Evolutionary conservation across 1,140 invertebrate species (phyloP).

Genomic region (Triops cancriformis): DNA sequence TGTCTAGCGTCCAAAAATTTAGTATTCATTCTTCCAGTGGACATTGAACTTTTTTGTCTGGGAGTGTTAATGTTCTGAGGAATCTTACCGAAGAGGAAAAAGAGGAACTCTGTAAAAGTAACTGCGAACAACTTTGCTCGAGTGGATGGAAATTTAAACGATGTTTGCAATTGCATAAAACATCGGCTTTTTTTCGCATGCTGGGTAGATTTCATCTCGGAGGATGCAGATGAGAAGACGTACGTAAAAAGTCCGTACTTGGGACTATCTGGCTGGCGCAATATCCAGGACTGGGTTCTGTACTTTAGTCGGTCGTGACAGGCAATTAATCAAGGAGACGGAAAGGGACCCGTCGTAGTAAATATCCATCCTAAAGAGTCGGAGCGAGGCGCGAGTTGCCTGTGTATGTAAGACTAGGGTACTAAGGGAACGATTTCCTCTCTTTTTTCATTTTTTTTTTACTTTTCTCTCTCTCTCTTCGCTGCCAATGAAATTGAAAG

Average conservation of each 20-base stretch:
- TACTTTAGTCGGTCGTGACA: slow-evolving; percentile 13
- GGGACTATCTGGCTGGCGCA: neutral
- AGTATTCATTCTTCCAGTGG: neutral
- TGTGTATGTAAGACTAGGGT: neutral
- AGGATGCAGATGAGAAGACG: neutral
- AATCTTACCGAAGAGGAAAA: neutral
- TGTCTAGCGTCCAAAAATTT: neutral
- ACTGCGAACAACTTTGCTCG: neutral
- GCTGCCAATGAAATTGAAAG: neutral
- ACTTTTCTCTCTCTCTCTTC: no score
- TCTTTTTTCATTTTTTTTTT: no score
- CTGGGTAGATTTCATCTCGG: neutral
- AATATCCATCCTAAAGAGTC: neutral
- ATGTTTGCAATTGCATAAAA: slow-evolving; percentile 4
- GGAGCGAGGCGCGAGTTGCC: neutral
- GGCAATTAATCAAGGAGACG: slow-evolving; percentile 3
- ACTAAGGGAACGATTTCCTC: no score
- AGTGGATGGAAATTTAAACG: slow-evolving; percentile 6
- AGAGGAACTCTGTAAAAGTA: neutral
- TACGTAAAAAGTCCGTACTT: neutral
- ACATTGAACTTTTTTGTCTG: neutral
- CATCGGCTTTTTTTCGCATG: neutral
- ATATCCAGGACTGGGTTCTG: neutral
- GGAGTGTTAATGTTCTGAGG: neutral
- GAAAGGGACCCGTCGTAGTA: neutral